Evolutionary conservation across 2,888 invertebrate genomes (phyloP), one percentile per base, ranked within the genome.

Genomic region (Ashinkailepas kermadecensis): DNA sequence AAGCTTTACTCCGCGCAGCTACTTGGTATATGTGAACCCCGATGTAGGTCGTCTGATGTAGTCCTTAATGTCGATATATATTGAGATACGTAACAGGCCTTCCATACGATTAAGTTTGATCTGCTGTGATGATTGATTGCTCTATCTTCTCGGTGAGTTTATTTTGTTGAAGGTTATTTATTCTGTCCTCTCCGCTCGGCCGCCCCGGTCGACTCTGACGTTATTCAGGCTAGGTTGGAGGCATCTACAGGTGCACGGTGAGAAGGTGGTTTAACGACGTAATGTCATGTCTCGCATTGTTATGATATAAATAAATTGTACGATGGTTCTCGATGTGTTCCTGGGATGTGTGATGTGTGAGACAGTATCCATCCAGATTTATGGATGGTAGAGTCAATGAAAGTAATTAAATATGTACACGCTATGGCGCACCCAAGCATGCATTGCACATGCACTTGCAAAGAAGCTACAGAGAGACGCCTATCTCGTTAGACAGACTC

Each of bases 1-100:
- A 74, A 74, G 74, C 74, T 74, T 74, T 74, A 74, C 74, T 74
- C 74, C 56, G 74, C 74, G 74, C 74, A 74, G 74, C 74, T 74
- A 56, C 21, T 56, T 56, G 74, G 74, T 56, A 74, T 56, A 56
- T 74, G 74, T 74, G 74, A 56, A 21, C 74, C 56, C 74, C 70
- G 56, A 21, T 54, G 56, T 74, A 74, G 74, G 74, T 54, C 54
- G 74, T 56, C 74, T 56, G 74, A 21, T 70, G 70, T 74, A 74
- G 74, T 74, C 74, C 56, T 74, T 74, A 74, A 74, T 74, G 74
- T 74, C 56, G 74, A 74, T 74, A 74, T 74, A 74, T 74, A 74
- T 70, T 70, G 70, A 70, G 74, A 74, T 74, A 74, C 74, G 74
- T 74, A 74, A 74, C 74, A 56, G 54, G 74, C 74, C 74, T 74